These are phyloP conservation scores for Cyprinodon brontotheroides DNA, from an alignment of 2,113 vertebrate genomes.

Conservation along the genomic window DNA sequence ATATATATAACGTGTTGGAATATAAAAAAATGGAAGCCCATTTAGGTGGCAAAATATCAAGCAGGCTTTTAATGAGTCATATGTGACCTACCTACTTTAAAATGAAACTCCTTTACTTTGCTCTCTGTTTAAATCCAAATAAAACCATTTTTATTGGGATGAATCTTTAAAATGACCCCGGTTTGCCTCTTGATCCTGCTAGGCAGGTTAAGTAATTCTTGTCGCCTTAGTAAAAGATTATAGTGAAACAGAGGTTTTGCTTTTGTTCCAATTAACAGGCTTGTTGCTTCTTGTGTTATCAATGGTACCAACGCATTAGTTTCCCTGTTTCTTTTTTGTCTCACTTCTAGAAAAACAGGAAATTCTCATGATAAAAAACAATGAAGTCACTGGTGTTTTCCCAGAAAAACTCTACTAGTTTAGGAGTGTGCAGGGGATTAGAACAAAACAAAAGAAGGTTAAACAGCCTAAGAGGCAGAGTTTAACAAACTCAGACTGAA, in stretches of 20 bases:
- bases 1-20: too few relatives aligned
- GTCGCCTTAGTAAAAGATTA: not conserved
- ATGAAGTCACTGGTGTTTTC: conserved; percentile 49
- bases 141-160: too few relatives aligned
- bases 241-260: conserved; percentile 2
- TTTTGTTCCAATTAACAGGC: not conserved
- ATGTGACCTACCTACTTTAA: too few relatives aligned
- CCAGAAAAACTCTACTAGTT: conserved; percentile 45
- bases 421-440: conserved; percentile 5
- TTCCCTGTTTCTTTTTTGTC: conserved; percentile 14
- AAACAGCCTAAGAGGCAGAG: conserved; percentile 28
- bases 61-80: too few relatives aligned
- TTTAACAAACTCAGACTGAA: conserved; percentile 12
- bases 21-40: too few relatives aligned
- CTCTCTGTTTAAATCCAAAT: too few relatives aligned
- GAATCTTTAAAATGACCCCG: too few relatives aligned
- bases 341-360: conserved; percentile 45
- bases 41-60: too few relatives aligned
- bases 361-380: conserved; percentile 43
- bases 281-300: conserved; percentile 39
- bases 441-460: conserved; percentile 25
- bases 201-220: too few relatives aligned
- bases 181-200: too few relatives aligned
- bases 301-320: conserved; percentile 26
- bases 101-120: too few relatives aligned